Base-by-base conservation (phyloP, 1,140 invertebrate genomes). In the Calycopis cecrops region DNA sequence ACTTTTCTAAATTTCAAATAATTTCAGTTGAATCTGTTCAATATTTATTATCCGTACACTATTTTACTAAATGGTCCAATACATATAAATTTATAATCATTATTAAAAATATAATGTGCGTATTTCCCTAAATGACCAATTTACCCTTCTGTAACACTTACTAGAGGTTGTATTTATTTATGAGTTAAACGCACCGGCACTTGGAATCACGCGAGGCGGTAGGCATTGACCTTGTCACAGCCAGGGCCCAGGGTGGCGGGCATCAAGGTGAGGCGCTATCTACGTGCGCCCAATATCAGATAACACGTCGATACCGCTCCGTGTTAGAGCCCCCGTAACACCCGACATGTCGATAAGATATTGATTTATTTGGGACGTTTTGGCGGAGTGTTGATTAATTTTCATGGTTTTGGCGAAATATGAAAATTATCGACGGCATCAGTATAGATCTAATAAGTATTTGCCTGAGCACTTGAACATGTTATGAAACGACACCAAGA, bases 261-360 rank as follows among this genome's bases (percentile, higher is more conserved):
- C 35, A 28, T 28, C 40, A 42, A 42, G 40, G 40, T 42, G 40
- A 42, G 6, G 2, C 40, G 40, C 40, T 42, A 42, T 42, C 40
- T 42, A 42, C 40, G 6, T 28, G 6, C 14, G 16, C 40, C 40
- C 12, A 42, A 42, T 42, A 42, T 17, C 40, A 16, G 40, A 42
- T 42, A 42, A 42, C 12, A 1, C 40, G 40, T 42, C 40, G 14
- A 42, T 42, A 42, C 40, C 21, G 21, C 6, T 2, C 21, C 2
- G 6, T 28, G 21, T 28, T 28, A 3, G 21, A 28, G 21, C 21
- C 21, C 6, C 2, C 2, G 21, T 28, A 2, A 28, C 6, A 28
- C 21, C 21, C 6, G 6, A 6, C 21, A 3, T 28, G 21, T 28
- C 21, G 21, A 6, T 28, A 28, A 28, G 6, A 28, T 28, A 28